Evolutionary conservation across 2,113 vertebrate species (phyloP).

Genomic region (Lagopus leucura): DNA sequence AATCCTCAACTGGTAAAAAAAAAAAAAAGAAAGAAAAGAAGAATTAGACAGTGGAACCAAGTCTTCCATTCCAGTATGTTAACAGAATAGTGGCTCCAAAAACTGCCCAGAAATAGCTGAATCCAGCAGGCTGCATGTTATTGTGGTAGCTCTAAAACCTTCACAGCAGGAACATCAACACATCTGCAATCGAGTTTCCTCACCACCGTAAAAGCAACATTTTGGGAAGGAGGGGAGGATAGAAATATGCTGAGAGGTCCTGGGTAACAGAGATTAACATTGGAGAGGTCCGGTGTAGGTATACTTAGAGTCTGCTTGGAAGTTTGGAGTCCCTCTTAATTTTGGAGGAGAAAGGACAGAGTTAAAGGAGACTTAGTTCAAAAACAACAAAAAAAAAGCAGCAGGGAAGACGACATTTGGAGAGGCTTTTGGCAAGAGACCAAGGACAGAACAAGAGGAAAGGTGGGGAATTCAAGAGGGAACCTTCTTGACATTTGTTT

Average conservation of each 20-base stretch:
- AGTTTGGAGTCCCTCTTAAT: neutral
- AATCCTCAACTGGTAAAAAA: neutral
- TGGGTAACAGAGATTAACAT: neutral
- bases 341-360: neutral
- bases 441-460: constrained; percentile 42
- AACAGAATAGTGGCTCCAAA: neutral
- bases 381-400: neutral
- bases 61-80: neutral
- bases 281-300: neutral
- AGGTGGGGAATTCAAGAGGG: constrained; percentile 55
- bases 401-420: neutral
- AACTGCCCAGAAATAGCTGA: neutral
- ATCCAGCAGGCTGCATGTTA: neutral
- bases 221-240: neutral
- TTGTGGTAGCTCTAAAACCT: neutral
- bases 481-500: constrained; percentile 21
- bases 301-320: rapidly evolving
- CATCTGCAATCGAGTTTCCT: neutral
- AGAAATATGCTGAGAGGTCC: neutral
- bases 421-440: constrained; percentile 28
- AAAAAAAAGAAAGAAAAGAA: neutral
- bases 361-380: neutral
- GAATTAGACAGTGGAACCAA: neutral
- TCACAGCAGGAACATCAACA: neutral
- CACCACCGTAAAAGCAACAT: neutral